These are phyloP conservation scores for Brachyhypopomus occidentalis DNA, from an alignment of 2,113 vertebrate species.

Conservation along the genomic window DNA sequence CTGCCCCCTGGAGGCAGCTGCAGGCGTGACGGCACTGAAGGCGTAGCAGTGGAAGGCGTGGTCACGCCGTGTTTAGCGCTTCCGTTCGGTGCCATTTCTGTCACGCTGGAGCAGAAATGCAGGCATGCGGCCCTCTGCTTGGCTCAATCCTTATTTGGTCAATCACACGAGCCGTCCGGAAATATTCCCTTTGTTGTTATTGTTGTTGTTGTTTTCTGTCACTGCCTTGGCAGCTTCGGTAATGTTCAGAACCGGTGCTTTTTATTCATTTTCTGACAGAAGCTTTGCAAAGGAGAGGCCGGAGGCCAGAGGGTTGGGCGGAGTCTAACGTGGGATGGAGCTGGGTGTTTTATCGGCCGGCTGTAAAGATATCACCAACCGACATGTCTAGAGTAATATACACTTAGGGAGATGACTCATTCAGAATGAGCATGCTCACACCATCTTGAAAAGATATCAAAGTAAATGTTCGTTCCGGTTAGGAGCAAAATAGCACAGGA, in stretches of 20 bases:
- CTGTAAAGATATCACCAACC: slow-evolving; percentile 40
- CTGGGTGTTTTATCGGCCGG: slow-evolving; percentile 8
- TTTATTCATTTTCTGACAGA: neutral
- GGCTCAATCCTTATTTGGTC: slow-evolving; percentile 62
- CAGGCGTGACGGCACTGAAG: slow-evolving; percentile 16
- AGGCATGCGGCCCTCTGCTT: slow-evolving; percentile 15
- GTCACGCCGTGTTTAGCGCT: slow-evolving; percentile 48
- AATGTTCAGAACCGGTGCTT: slow-evolving; percentile 21
- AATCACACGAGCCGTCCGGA: slow-evolving; percentile 32
- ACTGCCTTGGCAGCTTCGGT: neutral
- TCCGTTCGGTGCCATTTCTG: slow-evolving; percentile 71
- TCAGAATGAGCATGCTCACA: neutral
- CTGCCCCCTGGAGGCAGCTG: slow-evolving; percentile 33
- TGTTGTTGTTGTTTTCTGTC: slow-evolving; percentile 34
- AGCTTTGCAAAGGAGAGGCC: neutral
- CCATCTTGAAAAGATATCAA: neutral
- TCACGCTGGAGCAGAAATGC: slow-evolving; percentile 63
- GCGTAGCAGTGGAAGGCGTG: slow-evolving; percentile 64
- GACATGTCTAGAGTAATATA: slow-evolving; percentile 33
- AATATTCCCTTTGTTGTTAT: neutral
- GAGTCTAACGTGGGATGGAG: slow-evolving; percentile 20
- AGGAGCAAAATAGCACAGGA: neutral
- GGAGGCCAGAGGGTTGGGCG: slow-evolving; percentile 6
- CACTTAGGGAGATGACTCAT: slow-evolving; percentile 42
- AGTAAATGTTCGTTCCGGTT: slow-evolving; percentile 6